Evolutionary conservation across 2,797 vertebrate species (phyloP), one percentile per base, ranked within the genome.

Genomic region (Lutjanus argentimaculatus): DNA sequence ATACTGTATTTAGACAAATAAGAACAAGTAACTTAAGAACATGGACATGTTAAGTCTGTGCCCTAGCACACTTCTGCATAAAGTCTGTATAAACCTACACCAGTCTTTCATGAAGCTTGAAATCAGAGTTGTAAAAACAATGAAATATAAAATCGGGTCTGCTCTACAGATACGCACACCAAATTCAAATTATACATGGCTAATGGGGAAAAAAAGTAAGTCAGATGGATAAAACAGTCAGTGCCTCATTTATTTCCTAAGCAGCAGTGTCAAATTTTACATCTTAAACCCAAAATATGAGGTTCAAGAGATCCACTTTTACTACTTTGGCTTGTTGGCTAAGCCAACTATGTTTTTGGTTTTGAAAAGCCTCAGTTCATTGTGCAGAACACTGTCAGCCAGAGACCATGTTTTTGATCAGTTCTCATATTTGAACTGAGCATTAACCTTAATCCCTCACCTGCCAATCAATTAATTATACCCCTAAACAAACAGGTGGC

Each of bases 401-500:
- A 45, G 21, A 21, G 43, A 2, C 40, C 1, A 8, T 55, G 15
- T 51, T 69, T 49, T 57, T 19, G 1, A 66, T 65, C 45, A 9
- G n/a, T 52, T 68, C 57, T 77, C 14, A 48, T 45, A 17, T 45
- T 19, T 61, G 8, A 74, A 63, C 17, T 42, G 6, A 57, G 57
- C 22, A 48, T 62, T 15, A 53, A 2, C 11, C 43, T 22, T 61
- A 14, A 65, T 6, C 22, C n/a, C 25, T 72, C 42, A 62, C 8
- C n/a, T 69, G 45, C 17, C 57, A 58, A 55, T 85, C 21, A 73
- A 43, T 62, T 14, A 21, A 70, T 67, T 58, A 40, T 22, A 58
- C 42, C 25, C 25, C 25, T 25, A 25, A 25, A 36, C 21, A 45
- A 66, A 49, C 17, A 52, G 40, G 9, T 14, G 16, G 43, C 36